Conservation (phyloP, 2,888 invertebrate genomes). For the Sacculina carcini region DNA sequence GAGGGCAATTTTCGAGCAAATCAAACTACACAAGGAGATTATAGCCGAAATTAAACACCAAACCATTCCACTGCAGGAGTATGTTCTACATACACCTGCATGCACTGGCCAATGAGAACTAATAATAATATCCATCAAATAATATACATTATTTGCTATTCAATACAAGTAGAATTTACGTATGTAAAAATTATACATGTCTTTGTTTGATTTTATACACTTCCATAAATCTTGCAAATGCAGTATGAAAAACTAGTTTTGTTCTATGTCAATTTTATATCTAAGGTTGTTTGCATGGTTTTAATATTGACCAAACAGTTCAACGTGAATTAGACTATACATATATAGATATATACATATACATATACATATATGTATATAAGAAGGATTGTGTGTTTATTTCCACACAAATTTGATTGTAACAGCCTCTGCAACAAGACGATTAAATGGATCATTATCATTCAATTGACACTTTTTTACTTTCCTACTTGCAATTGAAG, state of each 20-base stretch:
- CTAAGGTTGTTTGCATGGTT: not conserved
- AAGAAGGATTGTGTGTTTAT: not conserved
- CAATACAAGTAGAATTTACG: too few relatives aligned
- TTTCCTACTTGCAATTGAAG: constrained; percentile 20
- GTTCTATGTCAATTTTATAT: too few relatives aligned
- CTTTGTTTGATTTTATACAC: too few relatives aligned
- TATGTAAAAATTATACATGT: too few relatives aligned
- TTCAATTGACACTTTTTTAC: constrained; percentile 6
- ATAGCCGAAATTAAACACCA: constrained; percentile 46
- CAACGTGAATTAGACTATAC: not conserved
- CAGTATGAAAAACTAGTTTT: too few relatives aligned
- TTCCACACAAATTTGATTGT: not conserved
- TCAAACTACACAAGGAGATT: constrained; percentile 71
- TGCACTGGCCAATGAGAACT: too few relatives aligned
- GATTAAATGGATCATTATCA: not conserved
- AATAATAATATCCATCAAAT: too few relatives aligned
- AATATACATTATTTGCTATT: too few relatives aligned
- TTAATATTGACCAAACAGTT: not conserved
- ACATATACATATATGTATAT: not conserved
- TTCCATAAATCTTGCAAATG: too few relatives aligned
- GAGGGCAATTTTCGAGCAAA: constrained; percentile 72
- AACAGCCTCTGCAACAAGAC: not conserved
- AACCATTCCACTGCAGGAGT: too few relatives aligned
- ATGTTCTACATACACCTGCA: too few relatives aligned
- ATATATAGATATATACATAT: constrained; percentile 1